phyloP scores from a whole-genome alignment of 1,140 invertebrate species.

The Leucophenga varia region DNA sequence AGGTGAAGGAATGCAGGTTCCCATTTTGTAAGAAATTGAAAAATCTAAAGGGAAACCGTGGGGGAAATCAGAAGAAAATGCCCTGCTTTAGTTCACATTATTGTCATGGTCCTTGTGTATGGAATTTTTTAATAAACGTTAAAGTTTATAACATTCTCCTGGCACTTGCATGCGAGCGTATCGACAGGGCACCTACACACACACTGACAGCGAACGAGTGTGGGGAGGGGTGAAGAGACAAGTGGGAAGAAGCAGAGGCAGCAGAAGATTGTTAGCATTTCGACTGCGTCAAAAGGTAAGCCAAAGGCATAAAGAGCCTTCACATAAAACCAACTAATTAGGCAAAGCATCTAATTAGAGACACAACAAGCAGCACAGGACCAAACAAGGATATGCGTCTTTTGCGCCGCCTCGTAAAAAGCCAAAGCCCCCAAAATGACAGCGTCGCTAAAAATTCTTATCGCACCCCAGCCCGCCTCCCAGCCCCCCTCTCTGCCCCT shows the following conservation, averaged over 20 bases:
- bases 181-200: conserved; percentile 20
- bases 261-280: conserved; percentile 3
- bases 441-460: conserved; percentile 51
- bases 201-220: not conserved
- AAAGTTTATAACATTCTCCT: conserved; percentile 50
- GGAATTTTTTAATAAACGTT: conserved; percentile 53
- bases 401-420: conserved; percentile 46
- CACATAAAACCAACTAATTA: conserved; percentile 53
- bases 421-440: conserved; percentile 48
- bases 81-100: conserved; percentile 46
- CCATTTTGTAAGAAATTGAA: conserved; percentile 49
- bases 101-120: conserved; percentile 32
- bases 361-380: conserved; percentile 20
- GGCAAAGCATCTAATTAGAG: conserved; percentile 51
- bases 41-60: conserved; percentile 32
- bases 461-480: conserved; percentile 32
- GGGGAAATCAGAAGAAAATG: conserved; percentile 42
- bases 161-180: conserved; percentile 24
- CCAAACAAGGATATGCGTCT: conserved; percentile 40
- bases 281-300: conserved; percentile 38
- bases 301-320: conserved; percentile 42
- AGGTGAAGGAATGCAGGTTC: conserved; percentile 47
- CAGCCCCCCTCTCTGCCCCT: conserved; percentile 19
- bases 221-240: too few species aligned
- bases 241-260: not conserved